A percentile compares a stretch with the other conserved stretches of the same genome.
Conservation (phyloP, 1,140 invertebrate genomes). For the Nephotettix cincticeps region DNA sequence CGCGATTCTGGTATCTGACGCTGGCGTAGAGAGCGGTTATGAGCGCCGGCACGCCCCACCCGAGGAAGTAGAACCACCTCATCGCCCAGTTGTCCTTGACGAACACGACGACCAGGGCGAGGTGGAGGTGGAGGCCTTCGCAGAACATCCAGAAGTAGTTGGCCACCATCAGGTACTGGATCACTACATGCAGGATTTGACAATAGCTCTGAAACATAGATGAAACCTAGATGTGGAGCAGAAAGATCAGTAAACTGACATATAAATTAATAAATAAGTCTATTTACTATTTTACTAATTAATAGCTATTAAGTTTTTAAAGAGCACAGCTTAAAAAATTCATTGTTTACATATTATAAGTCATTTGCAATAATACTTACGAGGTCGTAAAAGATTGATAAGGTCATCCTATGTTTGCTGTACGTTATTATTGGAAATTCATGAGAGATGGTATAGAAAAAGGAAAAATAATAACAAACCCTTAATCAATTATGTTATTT, state of each 20-base stretch:
- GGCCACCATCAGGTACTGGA: conserved; percentile 58
- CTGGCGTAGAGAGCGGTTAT: conserved; percentile 47
- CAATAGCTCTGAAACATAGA: conserved; percentile 52
- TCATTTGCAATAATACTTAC: too few relatives aligned
- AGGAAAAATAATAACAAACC: too few relatives aligned
- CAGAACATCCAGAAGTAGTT: conserved; percentile 63
- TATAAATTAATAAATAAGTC: too few relatives aligned
- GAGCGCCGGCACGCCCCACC: conserved; percentile 53
- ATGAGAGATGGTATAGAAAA: too few relatives aligned
- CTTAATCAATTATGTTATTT: too few relatives aligned
- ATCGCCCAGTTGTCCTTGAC: conserved; percentile 54
- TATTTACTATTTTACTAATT: too few relatives aligned
- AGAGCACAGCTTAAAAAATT: too few relatives aligned
- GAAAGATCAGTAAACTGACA: not conserved
- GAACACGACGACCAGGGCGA: conserved; percentile 58
- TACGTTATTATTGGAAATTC: too few relatives aligned
- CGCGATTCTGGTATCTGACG: conserved; percentile 39
- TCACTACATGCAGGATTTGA: conserved; percentile 54
- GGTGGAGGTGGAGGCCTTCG: conserved; percentile 60
- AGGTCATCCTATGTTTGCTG: too few relatives aligned
- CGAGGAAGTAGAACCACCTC: conserved; percentile 56
- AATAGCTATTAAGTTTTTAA: too few relatives aligned
- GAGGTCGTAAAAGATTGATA: too few relatives aligned
- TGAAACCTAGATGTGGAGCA: not conserved
- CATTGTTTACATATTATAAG: too few relatives aligned